Evolutionary conservation across 2,797 vertebrate species (phyloP), one percentile per base, ranked within the genome.

Genomic region (Tangara arthus): DNA sequence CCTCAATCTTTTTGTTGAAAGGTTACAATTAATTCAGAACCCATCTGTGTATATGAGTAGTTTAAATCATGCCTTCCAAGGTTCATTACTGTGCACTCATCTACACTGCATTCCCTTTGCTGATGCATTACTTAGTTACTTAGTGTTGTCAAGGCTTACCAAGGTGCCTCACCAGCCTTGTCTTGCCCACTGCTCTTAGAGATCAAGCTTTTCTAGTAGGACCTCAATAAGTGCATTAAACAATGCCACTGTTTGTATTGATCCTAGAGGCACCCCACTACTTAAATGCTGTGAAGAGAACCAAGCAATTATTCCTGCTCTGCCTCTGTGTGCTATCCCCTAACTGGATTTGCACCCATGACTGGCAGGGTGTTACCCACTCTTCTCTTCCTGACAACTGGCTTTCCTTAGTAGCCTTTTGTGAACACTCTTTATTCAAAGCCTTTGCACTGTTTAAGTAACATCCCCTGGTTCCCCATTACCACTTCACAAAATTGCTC

Each of bases 41-140:
- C 87, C 87, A 87, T 84, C 68, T 73, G 24, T 80, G 76, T 92
- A 86, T 82, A 90, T 17, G 52, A 92, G 82, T 69, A 93, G 91
- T 95, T 97, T 95, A 96, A 97, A 96, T 95, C 85, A 89, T 93
- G 90, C 42, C 80, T 97, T 97, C 90, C 84, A 95, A 81, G 79
- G 79, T 19, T 5, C 61, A 57, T 93, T 92, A 81, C 89, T 93
- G 82, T 92, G 44, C 18, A n/a, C 59, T 96, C 93, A 91, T 69
- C 93, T 93, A 82, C 72, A 89, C 88, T 13, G 37, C 87, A 82
- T 94, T 83, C 95, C 85, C 88, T 96, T 94, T 89, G 90, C 72
- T 27, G 47, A 60, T 17, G 11, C 82, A 90, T 96, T 96, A 61
- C 85, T 94, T 92, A 72, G 75, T 97, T 95, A 94, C 79, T 18